phyloP scores from a whole-genome alignment of 2,797 vertebrate genomes.

The Clamator glandarius region DNA sequence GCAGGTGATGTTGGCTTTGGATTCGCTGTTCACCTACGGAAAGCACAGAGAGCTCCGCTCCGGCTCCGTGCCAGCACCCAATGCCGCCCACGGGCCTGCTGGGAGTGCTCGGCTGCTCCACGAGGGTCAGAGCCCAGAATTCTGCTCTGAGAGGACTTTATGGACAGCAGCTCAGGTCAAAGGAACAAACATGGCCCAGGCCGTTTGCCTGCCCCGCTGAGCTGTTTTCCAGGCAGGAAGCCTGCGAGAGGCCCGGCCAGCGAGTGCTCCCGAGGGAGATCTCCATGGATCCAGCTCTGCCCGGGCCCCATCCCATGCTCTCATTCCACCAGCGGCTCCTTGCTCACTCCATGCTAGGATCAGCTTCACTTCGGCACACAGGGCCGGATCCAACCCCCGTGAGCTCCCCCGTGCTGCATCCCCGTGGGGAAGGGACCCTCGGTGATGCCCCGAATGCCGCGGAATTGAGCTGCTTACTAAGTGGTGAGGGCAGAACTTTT shows the following conservation, averaged over 20 bases:
- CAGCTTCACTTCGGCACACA: no score
- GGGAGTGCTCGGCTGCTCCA: not conserved
- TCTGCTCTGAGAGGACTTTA: not conserved
- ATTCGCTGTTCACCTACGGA: constrained; percentile 88
- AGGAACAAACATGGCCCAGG: no score
- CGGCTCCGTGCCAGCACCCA: not conserved
- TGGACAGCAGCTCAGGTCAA: not conserved
- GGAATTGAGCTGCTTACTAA: constrained; percentile 77
- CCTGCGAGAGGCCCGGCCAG: not conserved
- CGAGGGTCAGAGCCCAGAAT: not conserved
- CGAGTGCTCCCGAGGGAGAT: not conserved
- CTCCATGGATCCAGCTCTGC: not conserved
- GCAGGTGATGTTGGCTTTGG: constrained; percentile 98
- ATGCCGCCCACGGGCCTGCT: rapidly evolving
- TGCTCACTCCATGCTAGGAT: no score
- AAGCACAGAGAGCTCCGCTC: constrained; percentile 37
- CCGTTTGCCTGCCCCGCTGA: rapidly evolving
- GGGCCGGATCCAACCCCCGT: not conserved
- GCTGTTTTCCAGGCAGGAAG: not conserved
- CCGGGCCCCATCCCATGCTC: not conserved
- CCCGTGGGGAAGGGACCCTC: not conserved
- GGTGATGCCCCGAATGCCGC: not conserved
- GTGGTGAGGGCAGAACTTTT: constrained; percentile 97
- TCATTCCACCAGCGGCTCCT: not conserved
- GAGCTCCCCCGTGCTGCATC: rapidly evolving